These are phyloP conservation scores for Turritopsis rubra DNA, from an alignment of 30 jellyfish, hydroid and myxozoan genomes.

Conservation along the genomic window DNA sequence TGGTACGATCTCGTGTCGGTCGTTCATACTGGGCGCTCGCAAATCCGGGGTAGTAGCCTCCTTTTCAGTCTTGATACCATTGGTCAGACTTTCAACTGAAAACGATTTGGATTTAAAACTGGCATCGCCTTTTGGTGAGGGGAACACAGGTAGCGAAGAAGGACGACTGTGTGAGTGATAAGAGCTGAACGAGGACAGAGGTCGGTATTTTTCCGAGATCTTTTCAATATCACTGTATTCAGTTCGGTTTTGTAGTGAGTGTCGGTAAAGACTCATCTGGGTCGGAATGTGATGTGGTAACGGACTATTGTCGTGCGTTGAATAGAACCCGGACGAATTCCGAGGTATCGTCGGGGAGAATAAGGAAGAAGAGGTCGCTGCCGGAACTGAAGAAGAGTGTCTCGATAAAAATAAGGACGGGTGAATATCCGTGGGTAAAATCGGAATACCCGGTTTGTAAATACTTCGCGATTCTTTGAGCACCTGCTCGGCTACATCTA, in stretches of 20 bases:
- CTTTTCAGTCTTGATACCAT: slow-evolving; percentile 32
- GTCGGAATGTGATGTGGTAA: neutral
- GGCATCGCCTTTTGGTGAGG: neutral
- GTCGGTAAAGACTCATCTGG: neutral
- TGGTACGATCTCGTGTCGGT: neutral
- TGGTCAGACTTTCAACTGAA: slow-evolving; percentile 83
- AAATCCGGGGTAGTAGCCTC: neutral
- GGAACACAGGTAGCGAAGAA: slow-evolving; percentile 23
- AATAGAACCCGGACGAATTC: neutral
- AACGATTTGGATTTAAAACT: slow-evolving; percentile 43
- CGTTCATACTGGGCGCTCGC: neutral
- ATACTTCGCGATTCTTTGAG: slow-evolving; percentile 15
- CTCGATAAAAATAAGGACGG: slow-evolving; percentile 22
- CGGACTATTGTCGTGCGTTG: neutral
- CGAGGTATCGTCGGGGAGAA: neutral
- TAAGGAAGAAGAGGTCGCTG: neutral
- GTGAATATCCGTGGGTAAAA: slow-evolving; percentile 24
- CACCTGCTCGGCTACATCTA: slow-evolving; percentile 31
- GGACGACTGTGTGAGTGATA: slow-evolving; percentile 5
- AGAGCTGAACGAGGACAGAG: neutral
- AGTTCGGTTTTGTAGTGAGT: slow-evolving; percentile 7
- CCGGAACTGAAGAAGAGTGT: slow-evolving; percentile 2
- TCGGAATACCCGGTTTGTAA: slow-evolving; percentile 15
- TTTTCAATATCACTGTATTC: neutral
- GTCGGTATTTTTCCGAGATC: slow-evolving; percentile 7